Base-by-base conservation (phyloP, 2,888 invertebrate genomes). In the Rhingia campestris region DNA sequence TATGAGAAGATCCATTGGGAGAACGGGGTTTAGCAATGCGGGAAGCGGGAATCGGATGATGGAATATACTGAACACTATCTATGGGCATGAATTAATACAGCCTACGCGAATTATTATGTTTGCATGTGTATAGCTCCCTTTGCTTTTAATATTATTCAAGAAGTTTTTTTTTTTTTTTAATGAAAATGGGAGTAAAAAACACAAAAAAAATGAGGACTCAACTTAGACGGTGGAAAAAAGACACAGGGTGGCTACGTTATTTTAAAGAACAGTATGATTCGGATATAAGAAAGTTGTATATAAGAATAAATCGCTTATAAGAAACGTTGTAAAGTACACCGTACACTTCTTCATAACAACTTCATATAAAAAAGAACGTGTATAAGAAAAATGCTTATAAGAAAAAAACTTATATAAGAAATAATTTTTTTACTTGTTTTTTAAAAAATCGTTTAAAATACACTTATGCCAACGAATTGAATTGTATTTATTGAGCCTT, bases 41-140 rank as follows among this genome's bases (percentile, higher is more conserved):
- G 47, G 63, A 14, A 37, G 58, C 10, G 32, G 41, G 12, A 61
- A 43, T 61, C 47, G 10, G 49, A 59, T 74, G 74, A 75, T 70
- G 70, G 74, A 74, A 74, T 66, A 84, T 61, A 7, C 69, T 5
- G 7, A n/a, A 33, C 61, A 39, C 49, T 33, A 22, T 2, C 22
- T 22, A 49, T 77, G 69, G 77, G 61, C 54, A 37, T 77, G 63
- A 69, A 63, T 63, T 69, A 56, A 39, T 51, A 70, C 69, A 41
- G 61, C 63, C 77, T 69, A 77, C 70, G 70, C 70, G 56, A 49
- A 51, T 69, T 41, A 33, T 58, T 63, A 22, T 22, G 47, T 58
- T 45, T 72, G 59, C 9, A 10, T 59, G 41, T 14, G 51, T 39
- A 39, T 43, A 4, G 22, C 33, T 35, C 37, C 45, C 54, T 32